These are phyloP conservation scores for Arenicola marina DNA, from an alignment of 2,888 invertebrate genomes.

Conservation along the genomic window DNA sequence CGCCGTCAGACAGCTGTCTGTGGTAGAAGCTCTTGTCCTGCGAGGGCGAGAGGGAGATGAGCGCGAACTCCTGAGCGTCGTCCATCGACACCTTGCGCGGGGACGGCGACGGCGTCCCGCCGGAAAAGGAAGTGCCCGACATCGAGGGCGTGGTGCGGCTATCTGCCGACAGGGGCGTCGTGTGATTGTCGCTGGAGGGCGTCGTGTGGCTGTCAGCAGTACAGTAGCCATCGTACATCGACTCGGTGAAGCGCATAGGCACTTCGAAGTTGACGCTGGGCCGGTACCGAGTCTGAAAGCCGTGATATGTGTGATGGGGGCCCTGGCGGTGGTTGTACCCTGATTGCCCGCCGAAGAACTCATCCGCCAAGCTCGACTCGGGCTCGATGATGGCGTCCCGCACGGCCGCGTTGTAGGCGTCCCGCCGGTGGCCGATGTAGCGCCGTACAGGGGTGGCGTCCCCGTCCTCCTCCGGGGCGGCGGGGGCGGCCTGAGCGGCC, in stretches of 20 bases:
- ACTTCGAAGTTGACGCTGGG: slow-evolving; percentile 52
- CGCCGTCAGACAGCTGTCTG: slow-evolving; percentile 48
- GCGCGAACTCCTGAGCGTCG: slow-evolving; percentile 16
- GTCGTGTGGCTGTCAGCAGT: slow-evolving; percentile 11
- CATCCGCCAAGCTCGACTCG: slow-evolving; percentile 30
- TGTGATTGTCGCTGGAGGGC: slow-evolving; percentile 26
- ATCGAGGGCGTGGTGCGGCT: slow-evolving; percentile 28
- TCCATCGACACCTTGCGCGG: slow-evolving; percentile 9
- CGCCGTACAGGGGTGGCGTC: not conserved
- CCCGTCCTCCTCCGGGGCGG: slow-evolving; percentile 19
- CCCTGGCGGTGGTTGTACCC: slow-evolving; percentile 65
- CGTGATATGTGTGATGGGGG: slow-evolving; percentile 94
- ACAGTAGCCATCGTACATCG: slow-evolving; percentile 18
- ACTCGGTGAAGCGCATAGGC: slow-evolving; percentile 49
- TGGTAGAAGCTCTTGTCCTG: slow-evolving; percentile 35
- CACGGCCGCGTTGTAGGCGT: slow-evolving; percentile 57
- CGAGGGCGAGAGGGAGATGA: slow-evolving; percentile 28
- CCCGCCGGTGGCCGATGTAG: slow-evolving; percentile 50
- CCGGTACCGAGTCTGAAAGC: slow-evolving; percentile 69
- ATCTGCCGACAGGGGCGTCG: slow-evolving; percentile 29
- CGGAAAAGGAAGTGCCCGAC: slow-evolving; percentile 18
- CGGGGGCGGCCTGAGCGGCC: not conserved
- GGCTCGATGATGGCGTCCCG: slow-evolving; percentile 55
- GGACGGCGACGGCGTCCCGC: slow-evolving; percentile 7
- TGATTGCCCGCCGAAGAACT: not conserved